Percentiles rank a stretch among this genome's conserved stretches.
Evolutionary conservation across 2,113 vertebrate species (phyloP).

Genomic region (Spermophilus dauricus): DNA sequence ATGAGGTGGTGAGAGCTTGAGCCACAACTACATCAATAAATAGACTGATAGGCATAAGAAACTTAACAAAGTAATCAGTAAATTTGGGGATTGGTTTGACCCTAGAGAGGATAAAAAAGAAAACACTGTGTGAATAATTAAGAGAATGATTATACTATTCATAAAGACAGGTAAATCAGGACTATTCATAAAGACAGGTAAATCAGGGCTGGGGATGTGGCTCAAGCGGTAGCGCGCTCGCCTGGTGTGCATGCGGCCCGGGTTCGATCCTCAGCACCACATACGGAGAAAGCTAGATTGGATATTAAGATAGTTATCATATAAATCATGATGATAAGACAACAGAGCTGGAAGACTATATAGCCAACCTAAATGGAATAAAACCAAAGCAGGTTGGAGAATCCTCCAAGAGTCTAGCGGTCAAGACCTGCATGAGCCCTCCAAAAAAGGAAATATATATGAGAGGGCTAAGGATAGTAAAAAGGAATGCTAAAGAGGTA

Average conservation of each 20-base stretch:
- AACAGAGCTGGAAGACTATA: neutral
- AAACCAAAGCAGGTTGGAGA: neutral
- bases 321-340: neutral
- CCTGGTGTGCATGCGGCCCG: too few relatives aligned
- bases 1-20: neutral
- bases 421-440: neutral
- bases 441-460: neutral
- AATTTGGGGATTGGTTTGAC: neutral
- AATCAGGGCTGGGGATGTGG: too few relatives aligned
- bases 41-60: neutral
- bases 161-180: neutral
- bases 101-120: neutral
- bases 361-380: neutral
- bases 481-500: neutral
- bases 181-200: neutral
- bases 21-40: neutral
- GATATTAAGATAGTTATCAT: neutral
- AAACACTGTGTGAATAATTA: neutral
- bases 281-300: neutral
- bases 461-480: neutral
- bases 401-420: neutral
- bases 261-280: too few relatives aligned
- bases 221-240: too few relatives aligned
- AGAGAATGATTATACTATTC: slow-evolving; percentile 3
- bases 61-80: neutral